Conservation (phyloP, 2,113 vertebrate species). For the Crotalus tigris region DNA sequence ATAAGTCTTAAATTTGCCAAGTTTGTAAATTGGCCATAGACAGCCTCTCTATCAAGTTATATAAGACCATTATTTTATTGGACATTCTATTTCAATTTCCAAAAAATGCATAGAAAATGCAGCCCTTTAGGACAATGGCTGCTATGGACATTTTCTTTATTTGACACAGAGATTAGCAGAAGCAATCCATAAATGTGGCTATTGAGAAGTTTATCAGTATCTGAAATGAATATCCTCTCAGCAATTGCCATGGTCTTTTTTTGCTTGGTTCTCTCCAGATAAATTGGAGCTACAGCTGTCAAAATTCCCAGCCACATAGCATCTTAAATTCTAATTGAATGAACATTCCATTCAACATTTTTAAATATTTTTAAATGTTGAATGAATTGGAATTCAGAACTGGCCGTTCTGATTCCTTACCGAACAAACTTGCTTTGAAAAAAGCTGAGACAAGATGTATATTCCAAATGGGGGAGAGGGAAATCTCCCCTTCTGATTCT, state of each 20-base stretch:
- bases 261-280: not conserved
- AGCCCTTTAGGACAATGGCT: not conserved
- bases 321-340: not conserved
- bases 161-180: not conserved
- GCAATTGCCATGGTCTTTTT: not conserved
- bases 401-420: not conserved
- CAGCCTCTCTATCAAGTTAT: not conserved
- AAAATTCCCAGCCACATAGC: not conserved
- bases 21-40: not conserved
- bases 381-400: not conserved
- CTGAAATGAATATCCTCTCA: not conserved
- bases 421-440: not conserved
- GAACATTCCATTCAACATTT: no score
- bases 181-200: not conserved
- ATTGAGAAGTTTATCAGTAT: not conserved
- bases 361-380: not conserved
- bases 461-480: not conserved
- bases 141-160: not conserved
- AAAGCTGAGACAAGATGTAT: not conserved
- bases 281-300: not conserved
- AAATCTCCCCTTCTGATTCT: constrained; percentile 20
- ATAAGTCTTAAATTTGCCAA: not conserved
- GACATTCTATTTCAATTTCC: not conserved
- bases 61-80: not conserved
- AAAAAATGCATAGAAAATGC: not conserved